phyloP scores from a whole-genome alignment of 2,888 invertebrate species.

The Dolichopus griseipennis region DNA sequence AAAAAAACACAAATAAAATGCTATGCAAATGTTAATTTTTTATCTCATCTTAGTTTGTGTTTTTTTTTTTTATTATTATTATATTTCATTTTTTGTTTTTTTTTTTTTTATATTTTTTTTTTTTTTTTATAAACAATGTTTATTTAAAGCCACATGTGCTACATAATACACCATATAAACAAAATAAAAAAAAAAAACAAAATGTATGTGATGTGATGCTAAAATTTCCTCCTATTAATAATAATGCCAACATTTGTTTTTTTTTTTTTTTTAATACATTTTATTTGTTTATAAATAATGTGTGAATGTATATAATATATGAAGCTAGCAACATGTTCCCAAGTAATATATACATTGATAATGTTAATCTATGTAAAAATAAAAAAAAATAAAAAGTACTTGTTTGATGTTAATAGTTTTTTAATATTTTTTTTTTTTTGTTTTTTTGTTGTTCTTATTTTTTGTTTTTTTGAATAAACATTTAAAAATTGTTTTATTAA shows the following conservation, averaged over 20 bases:
- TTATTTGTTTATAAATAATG: background rate
- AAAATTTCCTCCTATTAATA: background rate
- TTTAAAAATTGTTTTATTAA: too few relatives aligned
- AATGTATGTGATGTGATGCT: constrained; percentile 1
- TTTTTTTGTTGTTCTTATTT: too few relatives aligned
- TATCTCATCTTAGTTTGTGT: background rate
- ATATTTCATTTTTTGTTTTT: too few relatives aligned
- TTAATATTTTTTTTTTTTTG: too few relatives aligned
- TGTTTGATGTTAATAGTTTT: too few relatives aligned
- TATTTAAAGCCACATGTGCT: constrained; percentile 3
- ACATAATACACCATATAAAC: background rate
- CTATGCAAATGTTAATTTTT: background rate
- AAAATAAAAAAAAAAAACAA: background rate
- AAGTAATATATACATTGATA: too few relatives aligned
- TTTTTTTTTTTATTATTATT: background rate
- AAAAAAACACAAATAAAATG: background rate
- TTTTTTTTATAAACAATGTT: background rate
- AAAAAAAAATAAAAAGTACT: too few relatives aligned
- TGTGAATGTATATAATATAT: background rate
- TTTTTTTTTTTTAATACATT: background rate
- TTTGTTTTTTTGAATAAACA: too few relatives aligned
- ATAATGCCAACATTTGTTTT: background rate
- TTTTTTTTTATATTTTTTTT: too few relatives aligned
- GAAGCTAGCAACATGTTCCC: too few relatives aligned
- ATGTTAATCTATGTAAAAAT: too few relatives aligned